Percentiles rank a stretch among this genome's conserved stretches.
Evolutionary conservation across 2,888 invertebrate species (phyloP).

Genomic region (Mythimna ferrago): DNA sequence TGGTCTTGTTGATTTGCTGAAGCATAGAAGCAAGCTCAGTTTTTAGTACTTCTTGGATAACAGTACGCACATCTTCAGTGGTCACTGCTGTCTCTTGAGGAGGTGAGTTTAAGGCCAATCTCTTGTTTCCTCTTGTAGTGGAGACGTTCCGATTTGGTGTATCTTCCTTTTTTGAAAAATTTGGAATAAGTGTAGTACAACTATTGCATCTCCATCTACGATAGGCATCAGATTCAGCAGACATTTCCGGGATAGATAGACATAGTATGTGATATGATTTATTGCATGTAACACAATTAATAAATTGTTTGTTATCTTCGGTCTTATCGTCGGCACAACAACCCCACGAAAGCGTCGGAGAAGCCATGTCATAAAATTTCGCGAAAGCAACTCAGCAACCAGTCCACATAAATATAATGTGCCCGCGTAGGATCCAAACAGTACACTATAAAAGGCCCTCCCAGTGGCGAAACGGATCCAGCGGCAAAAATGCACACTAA

Average conservation of each 20-base stretch:
- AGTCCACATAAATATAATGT: too few species aligned
- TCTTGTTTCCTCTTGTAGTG: slow-evolving; percentile 5
- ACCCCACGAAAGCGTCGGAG: too few species aligned
- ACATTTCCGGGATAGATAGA: not conserved
- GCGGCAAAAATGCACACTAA: too few species aligned
- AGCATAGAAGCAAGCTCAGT: not conserved
- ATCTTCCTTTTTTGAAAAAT: not conserved
- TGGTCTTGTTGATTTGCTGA: slow-evolving; percentile 1
- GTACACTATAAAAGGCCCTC: too few species aligned
- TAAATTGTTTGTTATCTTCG: not conserved
- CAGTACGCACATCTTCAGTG: slow-evolving; percentile 1
- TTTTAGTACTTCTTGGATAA: slow-evolving; percentile 3
- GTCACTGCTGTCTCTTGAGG: not conserved
- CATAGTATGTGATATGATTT: not conserved
- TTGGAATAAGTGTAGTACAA: not conserved
- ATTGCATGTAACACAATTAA: slow-evolving; percentile 3
- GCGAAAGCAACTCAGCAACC: too few species aligned
- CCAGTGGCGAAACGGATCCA: too few species aligned
- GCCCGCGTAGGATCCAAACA: too few species aligned
- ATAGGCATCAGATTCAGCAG: slow-evolving; percentile 5
- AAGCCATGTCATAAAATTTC: too few species aligned
- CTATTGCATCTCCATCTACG: slow-evolving; percentile 11
- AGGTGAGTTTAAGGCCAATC: not conserved
- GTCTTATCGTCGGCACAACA: too few species aligned
- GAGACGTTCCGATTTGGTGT: slow-evolving; percentile 6